Evolutionary conservation across 2,113 vertebrate species (phyloP), one percentile per base, ranked within the genome.

Genomic region (Bos taurus): DNA sequence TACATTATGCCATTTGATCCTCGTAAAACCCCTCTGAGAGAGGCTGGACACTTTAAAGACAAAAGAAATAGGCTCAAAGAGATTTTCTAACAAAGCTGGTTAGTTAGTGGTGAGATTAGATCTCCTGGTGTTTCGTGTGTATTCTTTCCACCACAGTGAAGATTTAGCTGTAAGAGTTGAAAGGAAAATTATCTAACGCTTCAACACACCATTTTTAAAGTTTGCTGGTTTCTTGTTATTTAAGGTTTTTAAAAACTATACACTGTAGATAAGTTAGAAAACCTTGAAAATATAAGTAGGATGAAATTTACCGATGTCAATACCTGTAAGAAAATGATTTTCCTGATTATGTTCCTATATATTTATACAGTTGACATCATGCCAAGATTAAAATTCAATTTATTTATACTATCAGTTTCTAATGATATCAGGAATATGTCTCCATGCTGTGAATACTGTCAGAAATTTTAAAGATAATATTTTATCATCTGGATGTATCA

Each of bases 61-160:
- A 97, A 94, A 81, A 96, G 64, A 95, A 80, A 96, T 59, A 2
- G 9, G 46, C 88, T 98, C 91, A 94, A 93, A 95, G 95, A 97
- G 96, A 96, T 96, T 94, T 95, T 96, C 74, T 81, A 94, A 88
- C 91, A 98, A 88, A 97, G 96, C 81, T 96, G 46, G 50, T 59
- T 97, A 90, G 83, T 97, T 92, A 94, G 23, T 77, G 54, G 64
- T 21, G 82, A 81, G 94, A 93, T 77, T 86, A 92, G 59, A 64
- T 57, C 59, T 77, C 91, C 52, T 64, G 74, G 46, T 62, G 40
- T 25, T 95, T 64, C 74, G 9, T 23, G n/a, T 60, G 52, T n/a
- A 36, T 16, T 91, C 56, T n/a, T 80, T 46, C 86, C 33, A 12
- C 11, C n/a, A 28, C 52, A 80, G n/a, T n/a, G 33, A 91, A 57